These are phyloP conservation scores for Cettia cetti DNA, from an alignment of 2,113 vertebrate species.

Conservation along the genomic window DNA sequence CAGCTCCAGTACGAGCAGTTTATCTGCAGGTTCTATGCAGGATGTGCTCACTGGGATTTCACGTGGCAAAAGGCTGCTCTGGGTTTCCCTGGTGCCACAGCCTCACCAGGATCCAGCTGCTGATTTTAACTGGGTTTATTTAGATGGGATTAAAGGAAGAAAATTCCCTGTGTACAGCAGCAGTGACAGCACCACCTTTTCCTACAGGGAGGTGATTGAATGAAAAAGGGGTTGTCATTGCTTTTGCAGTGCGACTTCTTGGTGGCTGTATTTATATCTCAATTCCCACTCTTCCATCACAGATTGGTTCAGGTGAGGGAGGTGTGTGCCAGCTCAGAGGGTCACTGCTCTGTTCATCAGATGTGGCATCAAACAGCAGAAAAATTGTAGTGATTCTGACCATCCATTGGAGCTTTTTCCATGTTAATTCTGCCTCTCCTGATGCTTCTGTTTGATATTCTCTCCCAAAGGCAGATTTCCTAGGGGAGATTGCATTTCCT, in stretches of 20 bases:
- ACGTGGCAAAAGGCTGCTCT: fast-evolving
- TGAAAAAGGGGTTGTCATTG: neutral
- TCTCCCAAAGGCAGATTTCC: neutral
- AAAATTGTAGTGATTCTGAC: neutral
- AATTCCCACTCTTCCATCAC: neutral
- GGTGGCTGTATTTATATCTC: fast-evolving
- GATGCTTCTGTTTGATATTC: neutral
- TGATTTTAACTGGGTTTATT: neutral
- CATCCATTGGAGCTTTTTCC: neutral
- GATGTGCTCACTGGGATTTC: neutral
- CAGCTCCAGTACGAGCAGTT: neutral
- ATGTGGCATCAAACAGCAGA: neutral
- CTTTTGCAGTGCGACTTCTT: neutral
- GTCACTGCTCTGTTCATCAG: neutral
- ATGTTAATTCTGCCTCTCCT: neutral
- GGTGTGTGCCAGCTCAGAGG: neutral
- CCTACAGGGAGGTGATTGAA: fast-evolving
- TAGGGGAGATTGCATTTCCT: neutral
- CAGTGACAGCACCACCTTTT: neutral
- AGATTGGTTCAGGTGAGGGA: neutral
- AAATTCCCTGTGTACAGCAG: fast-evolving
- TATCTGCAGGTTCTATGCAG: fast-evolving
- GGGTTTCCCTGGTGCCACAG: neutral
- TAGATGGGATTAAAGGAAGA: neutral
- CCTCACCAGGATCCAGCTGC: neutral